Base-by-base conservation (phyloP, 2,797 vertebrate genomes). In the Merluccius polli region DNA sequence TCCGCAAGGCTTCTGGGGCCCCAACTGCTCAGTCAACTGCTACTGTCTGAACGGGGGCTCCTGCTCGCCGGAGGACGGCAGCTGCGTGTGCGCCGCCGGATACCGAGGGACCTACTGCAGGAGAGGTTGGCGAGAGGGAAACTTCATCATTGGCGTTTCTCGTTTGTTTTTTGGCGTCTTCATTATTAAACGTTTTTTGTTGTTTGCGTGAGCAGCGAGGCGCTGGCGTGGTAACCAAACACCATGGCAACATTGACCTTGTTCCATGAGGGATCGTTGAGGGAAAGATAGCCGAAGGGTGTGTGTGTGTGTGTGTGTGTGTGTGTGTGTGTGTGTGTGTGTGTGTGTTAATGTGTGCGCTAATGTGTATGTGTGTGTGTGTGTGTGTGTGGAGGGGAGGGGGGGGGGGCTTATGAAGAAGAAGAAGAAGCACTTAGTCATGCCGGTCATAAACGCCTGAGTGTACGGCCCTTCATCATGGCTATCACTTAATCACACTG, bases 21-120 rank as follows among this genome's bases (percentile, higher is more conserved):
- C 96, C 79, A 98, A 98, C 93, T 99, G 98, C 91, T 98, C 98
- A 2, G 92, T 97, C 91, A 94, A 95, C 89, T 99, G 98, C 84
- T 96, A 93, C 89, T 99, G 98, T 44, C 96, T 98, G 88, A 99
- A 99, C 0, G 97, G 97, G 0, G 98, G 97, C 0, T 98, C 97
- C 84, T 99, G 98, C 87, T 96, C 96, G 36, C 96, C 97, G 0
- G 95, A 98, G 88, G 97, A 99, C 0, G 98, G 98, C 2, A 94
- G 95, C 76, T 99, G 98, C 72, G 95, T 98, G 77, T 99, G 98
- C 6, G 95, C 97, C 5, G 96, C 97, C 0, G 98, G 98, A 78
- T 99, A 95, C 93, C 94, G 97, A 77, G 97, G 98, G 81, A 95
- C 96, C 70, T 89, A 96, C 83, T 99, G 98, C 93, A 97, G 98